Evolutionary conservation across 1,140 invertebrate species (phyloP).

Genomic region (Nymphalis io): DNA sequence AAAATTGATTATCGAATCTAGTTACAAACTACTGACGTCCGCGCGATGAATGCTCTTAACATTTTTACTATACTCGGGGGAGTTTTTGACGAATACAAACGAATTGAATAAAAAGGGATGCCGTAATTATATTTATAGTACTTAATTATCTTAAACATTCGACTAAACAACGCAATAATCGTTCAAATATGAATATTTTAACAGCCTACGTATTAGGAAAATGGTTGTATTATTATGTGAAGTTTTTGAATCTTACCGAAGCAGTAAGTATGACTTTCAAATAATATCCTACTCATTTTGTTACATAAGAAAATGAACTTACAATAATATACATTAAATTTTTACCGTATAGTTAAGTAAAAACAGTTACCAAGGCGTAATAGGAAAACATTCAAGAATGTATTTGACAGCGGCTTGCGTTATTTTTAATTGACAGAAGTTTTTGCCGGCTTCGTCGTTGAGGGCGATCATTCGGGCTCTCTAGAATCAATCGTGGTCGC

Average conservation of each 20-base stretch:
- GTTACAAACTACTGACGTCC: slow-evolving; percentile 73
- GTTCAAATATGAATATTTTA: too few relatives aligned
- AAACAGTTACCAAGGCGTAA: not conserved
- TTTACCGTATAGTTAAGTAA: not conserved
- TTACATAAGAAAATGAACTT: too few relatives aligned
- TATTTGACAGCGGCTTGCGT: slow-evolving; percentile 5
- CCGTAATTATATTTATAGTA: slow-evolving; percentile 3
- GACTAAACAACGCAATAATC: not conserved
- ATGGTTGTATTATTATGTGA: too few relatives aligned
- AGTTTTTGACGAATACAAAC: slow-evolving; percentile 35
- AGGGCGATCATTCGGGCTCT: slow-evolving; percentile 57
- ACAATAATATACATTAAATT: not conserved
- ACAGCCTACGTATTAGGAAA: too few relatives aligned
- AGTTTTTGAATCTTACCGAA: too few relatives aligned
- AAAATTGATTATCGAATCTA: slow-evolving; percentile 79
- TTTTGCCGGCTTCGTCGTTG: slow-evolving; percentile 16
- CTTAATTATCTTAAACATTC: not conserved
- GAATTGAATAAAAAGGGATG: not conserved
- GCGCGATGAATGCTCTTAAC: slow-evolving; percentile 47
- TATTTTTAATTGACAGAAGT: slow-evolving; percentile 27
- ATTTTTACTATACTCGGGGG: slow-evolving; percentile 59
- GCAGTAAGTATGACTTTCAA: too few relatives aligned
- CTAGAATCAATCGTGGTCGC: slow-evolving; percentile 74
- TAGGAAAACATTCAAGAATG: not conserved
- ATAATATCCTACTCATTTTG: too few relatives aligned